Evolutionary conservation across 1,140 invertebrate species (phyloP).

Genomic region (Meloidogyne floridensis): DNA sequence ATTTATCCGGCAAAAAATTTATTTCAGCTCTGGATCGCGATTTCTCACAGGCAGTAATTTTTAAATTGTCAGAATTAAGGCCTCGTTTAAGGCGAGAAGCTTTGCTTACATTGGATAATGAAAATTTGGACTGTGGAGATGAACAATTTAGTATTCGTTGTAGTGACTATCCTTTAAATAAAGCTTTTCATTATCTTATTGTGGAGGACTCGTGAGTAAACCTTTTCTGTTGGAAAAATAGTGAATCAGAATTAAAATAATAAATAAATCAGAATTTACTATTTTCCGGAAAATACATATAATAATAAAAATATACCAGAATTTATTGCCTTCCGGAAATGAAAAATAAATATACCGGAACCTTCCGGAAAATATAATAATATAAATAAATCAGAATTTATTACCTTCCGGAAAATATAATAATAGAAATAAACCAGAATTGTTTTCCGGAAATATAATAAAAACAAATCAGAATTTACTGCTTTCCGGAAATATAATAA

Average conservation of each 20-base stretch:
- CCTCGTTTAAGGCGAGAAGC: slow-evolving; percentile 24
- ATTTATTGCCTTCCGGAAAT: not conserved
- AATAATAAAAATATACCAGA: not conserved
- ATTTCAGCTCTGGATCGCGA: slow-evolving; percentile 43
- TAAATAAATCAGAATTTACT: not conserved
- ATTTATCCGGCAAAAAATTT: not conserved
- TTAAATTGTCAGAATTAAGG: slow-evolving; percentile 19
- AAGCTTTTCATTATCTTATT: slow-evolving; percentile 48
- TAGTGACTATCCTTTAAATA: slow-evolving; percentile 41
- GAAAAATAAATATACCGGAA: not conserved
- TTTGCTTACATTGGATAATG: slow-evolving; percentile 41
- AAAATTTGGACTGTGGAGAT: slow-evolving; percentile 42
- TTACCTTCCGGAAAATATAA: too few species aligned
- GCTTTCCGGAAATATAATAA: not conserved
- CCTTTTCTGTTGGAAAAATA: not conserved
- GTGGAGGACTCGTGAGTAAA: slow-evolving; percentile 50
- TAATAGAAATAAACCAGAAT: slow-evolving; percentile 9
- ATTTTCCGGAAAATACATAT: not conserved
- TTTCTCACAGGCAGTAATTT: slow-evolving; percentile 31
- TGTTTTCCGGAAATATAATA: not conserved
- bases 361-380: too few species aligned
- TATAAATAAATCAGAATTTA: too few species aligned
- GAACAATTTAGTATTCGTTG: slow-evolving; percentile 34
- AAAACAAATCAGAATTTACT: slow-evolving; percentile 1
- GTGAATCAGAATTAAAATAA: not conserved